These are phyloP conservation scores for Calameuta pallipes DNA, from an alignment of 2,888 invertebrate genomes.

Conservation along the genomic window DNA sequence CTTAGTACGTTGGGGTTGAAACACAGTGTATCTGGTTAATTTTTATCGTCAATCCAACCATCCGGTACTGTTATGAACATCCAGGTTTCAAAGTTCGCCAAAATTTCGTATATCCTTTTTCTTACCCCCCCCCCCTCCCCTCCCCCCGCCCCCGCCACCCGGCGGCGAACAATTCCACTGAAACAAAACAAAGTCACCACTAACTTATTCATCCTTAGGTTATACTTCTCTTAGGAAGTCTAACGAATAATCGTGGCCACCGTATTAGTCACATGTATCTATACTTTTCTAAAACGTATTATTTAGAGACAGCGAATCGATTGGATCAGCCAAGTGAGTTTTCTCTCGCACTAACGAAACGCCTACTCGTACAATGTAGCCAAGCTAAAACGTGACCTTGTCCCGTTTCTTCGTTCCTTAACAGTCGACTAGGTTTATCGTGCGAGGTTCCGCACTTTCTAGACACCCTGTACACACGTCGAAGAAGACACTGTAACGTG, in stretches of 20 bases:
- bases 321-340: not conserved
- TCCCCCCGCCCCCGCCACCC: too few relatives aligned
- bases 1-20: not conserved
- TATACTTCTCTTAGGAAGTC: not conserved
- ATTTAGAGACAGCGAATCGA: not conserved
- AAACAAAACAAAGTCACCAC: not conserved
- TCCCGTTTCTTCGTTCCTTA: not conserved
- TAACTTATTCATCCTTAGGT: not conserved
- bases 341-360: not conserved
- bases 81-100: not conserved
- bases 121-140: too few relatives aligned
- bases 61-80: not conserved
- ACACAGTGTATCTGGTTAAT: not conserved
- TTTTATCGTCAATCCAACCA: not conserved
- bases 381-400: not conserved
- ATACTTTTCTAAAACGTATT: not conserved
- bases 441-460: conserved; percentile 5
- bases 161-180: not conserved
- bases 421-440: not conserved
- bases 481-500: conserved; percentile 28
- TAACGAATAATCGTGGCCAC: not conserved
- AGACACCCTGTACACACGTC: conserved; percentile 13
- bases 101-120: not conserved
- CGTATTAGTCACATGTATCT: not conserved
- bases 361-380: not conserved